Evolutionary conservation across 2,888 invertebrate genomes (phyloP).

Genomic region (Drosophila affinis): DNA sequence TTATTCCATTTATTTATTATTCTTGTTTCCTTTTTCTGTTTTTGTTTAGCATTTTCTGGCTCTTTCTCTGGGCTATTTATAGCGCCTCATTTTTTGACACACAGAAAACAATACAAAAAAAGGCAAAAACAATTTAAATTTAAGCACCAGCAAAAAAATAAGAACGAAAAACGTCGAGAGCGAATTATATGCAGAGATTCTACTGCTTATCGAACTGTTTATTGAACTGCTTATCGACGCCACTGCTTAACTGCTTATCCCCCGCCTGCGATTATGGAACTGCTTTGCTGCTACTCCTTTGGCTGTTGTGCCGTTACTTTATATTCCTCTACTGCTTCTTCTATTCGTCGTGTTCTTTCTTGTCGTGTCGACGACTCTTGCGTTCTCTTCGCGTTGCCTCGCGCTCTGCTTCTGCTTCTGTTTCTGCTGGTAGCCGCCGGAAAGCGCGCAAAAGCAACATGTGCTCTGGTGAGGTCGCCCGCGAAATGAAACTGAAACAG

Average conservation of each 20-base stretch:
- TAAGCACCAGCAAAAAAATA: constrained; percentile 19
- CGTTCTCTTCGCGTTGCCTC: not conserved
- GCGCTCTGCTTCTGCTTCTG: constrained; percentile 15
- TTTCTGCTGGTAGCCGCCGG: not conserved
- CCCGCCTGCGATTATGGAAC: not conserved
- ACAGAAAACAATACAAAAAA: constrained; percentile 18
- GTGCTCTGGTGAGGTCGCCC: constrained; percentile 53
- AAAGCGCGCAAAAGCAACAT: constrained; percentile 54
- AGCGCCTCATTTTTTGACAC: constrained; percentile 27
- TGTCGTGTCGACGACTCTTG: too few relatives aligned
- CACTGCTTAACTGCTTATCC: not conserved
- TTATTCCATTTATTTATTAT: constrained; percentile 31
- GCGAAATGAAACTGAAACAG: constrained; percentile 53
- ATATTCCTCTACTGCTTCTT: not conserved
- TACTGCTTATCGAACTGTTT: not conserved
- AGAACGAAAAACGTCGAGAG: not conserved
- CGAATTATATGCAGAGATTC: constrained; percentile 11
- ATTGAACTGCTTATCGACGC: not conserved
- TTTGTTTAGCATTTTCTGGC: constrained; percentile 25
- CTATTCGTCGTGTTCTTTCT: not conserved
- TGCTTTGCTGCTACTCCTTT: not conserved
- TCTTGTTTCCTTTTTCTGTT: constrained; percentile 16
- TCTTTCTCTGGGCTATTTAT: constrained; percentile 19
- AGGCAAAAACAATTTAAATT: constrained; percentile 18
- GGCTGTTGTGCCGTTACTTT: not conserved